phyloP scores from a whole-genome alignment of 2,888 invertebrate species.

The Didymodactylos carnosus region DNA sequence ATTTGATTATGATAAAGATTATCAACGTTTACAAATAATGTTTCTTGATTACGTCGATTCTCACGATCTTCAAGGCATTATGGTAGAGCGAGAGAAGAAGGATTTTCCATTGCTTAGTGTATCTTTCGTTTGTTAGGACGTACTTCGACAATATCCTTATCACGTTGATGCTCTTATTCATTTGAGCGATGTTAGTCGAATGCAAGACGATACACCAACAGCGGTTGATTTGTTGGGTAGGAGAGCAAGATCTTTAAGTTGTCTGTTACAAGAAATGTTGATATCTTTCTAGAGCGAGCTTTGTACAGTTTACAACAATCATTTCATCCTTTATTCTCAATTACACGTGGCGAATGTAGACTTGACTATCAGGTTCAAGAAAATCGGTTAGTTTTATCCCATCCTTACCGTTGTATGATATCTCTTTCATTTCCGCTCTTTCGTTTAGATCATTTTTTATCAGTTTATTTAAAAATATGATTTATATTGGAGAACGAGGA shows the following conservation, averaged over 20 bases:
- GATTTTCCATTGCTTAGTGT: background rate
- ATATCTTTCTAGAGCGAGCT: constrained; percentile 44
- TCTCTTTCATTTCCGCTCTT: constrained; percentile 20
- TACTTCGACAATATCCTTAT: constrained; percentile 53
- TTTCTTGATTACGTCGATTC: constrained; percentile 60
- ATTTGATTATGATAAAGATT: constrained; percentile 53
- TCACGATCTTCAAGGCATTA: constrained; percentile 54
- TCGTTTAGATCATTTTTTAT: constrained; percentile 54
- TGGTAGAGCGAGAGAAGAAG: no score
- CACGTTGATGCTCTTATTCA: constrained; percentile 62
- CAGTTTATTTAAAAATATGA: constrained; percentile 58
- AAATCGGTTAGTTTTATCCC: constrained; percentile 47
- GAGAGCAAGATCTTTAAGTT: background rate
- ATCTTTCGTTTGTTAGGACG: constrained; percentile 36
- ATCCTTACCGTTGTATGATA: background rate
- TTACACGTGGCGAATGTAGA: constrained; percentile 51
- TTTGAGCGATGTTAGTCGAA: constrained; percentile 55
- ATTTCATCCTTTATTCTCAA: constrained; percentile 57
- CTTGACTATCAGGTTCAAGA: constrained; percentile 58
- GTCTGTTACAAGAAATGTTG: background rate
- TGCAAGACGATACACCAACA: constrained; percentile 56
- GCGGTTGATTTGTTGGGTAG: constrained; percentile 51
- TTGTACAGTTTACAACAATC: constrained; percentile 55
- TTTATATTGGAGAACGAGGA: constrained; percentile 55
- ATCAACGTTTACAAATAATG: constrained; percentile 51